Evolutionary conservation across 92 coral and sea anemone genomes (phyloP), one percentile per base, ranked within the genome.

Genomic region (Pocillopora grandis): DNA sequence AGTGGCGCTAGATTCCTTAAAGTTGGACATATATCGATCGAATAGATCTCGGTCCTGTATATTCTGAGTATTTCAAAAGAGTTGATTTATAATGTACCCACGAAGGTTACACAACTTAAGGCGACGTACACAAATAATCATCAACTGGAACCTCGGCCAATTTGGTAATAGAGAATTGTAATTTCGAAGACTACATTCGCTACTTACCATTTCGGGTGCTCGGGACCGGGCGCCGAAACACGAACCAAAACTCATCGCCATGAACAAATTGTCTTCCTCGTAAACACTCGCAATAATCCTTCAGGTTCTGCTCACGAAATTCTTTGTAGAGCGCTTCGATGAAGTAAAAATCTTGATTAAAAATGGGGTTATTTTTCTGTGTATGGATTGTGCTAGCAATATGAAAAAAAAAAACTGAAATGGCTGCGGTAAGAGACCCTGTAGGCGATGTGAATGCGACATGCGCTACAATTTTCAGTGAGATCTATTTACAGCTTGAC

Each of bases 211-310:
- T 42, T 83, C 72, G 2, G 86, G 62, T 31, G 62, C 86, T 17
- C 86, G 76, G 27, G 86, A 83, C 55, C 86, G 67, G 31, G 86
- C 72, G 27, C 86, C 86, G 72, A 83, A 83, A 72, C 86, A 83
- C 62, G 86, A 79, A 48, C 86, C 86, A 74, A 83, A 83, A 63
- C 79, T 83, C 86, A 83, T 83, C 49, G 86, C 86, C 86, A 83
- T 83, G 55, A 16, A 74, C 16, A 74, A 74, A 15, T 35, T 62
- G 49, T 20, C 52, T 73, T 31, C 37, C 33, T 27, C 31, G 58
- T n/a, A 73, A 49, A 9, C 31, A 27, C 58, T 42, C 36, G 16
- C 3, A 6, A 35, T 7, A 17, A 37, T 2, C 20, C 56, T 70
- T 12, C 56, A 70, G n/a, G 17, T 15, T 59, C 10, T 23, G 58